Conservation (phyloP, 2,113 vertebrate species). For the Pandion haliaetus region DNA sequence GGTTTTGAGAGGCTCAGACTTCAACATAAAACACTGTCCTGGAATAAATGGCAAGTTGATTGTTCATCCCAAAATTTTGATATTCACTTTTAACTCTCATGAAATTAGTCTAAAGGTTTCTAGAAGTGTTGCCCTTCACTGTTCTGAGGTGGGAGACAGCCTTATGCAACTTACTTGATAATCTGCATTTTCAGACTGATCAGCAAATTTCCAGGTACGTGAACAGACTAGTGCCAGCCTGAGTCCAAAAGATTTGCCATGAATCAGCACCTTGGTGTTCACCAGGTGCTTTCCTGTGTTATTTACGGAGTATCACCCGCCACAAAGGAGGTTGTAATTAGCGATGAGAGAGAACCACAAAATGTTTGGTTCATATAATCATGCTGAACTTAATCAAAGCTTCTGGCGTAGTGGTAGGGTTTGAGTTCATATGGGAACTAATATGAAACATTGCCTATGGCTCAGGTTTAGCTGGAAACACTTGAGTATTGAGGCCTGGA, state of each 20-base stretch:
- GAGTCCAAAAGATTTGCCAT: conserved; percentile 56
- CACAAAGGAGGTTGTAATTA: conserved; percentile 50
- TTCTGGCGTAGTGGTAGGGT: neutral
- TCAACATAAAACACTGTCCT: neutral
- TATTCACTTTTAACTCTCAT: neutral
- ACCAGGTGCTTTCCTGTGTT: conserved; percentile 58
- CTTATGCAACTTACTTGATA: conserved; percentile 43
- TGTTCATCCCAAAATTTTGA: neutral
- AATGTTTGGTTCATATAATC: conserved; percentile 1
- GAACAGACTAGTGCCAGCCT: conserved; percentile 62
- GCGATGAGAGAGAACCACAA: conserved; percentile 11
- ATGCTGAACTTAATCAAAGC: conserved; percentile 32
- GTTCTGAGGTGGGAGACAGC: conserved; percentile 19
- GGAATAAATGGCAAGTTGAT: neutral
- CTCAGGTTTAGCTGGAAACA: neutral
- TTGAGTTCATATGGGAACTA: neutral
- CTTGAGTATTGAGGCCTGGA: neutral
- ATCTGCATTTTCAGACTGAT: conserved; percentile 35
- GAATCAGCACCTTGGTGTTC: conserved; percentile 54
- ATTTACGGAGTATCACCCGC: conserved; percentile 30
- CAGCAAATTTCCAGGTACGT: conserved; percentile 57
- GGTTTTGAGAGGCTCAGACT: neutral
- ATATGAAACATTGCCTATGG: neutral
- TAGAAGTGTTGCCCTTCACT: neutral
- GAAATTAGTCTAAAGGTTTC: neutral